Percentiles rank a stretch among this genome's conserved stretches.
Conservation (phyloP, 2,888 invertebrate species). For the Apamea anceps region DNA sequence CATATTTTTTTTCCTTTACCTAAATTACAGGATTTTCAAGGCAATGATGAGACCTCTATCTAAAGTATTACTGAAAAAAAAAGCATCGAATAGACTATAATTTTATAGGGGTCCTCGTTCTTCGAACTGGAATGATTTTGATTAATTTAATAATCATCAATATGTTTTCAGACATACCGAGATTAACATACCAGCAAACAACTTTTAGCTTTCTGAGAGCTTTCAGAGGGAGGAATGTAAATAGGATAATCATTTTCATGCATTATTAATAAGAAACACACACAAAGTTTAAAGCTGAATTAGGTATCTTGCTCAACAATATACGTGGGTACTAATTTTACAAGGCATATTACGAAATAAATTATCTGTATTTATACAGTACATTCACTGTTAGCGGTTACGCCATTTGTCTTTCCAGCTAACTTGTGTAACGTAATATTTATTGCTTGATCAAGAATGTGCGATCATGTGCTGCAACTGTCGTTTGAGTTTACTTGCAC, state of each 20-base stretch:
- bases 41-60: neutral
- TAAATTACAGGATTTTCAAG: neutral
- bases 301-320: constrained; percentile 21
- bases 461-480: constrained; percentile 48
- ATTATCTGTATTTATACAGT: constrained; percentile 34
- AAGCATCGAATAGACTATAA: neutral
- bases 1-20: neutral
- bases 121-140: neutral
- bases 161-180: neutral
- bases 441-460: constrained; percentile 62
- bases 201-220: neutral
- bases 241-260: constrained; percentile 24
- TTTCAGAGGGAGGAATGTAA: constrained; percentile 26
- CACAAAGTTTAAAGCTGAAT: constrained; percentile 23
- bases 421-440: constrained; percentile 59
- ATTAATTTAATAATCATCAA: neutral
- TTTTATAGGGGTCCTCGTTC: neutral
- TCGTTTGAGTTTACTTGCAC: constrained; percentile 44
- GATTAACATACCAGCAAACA: constrained; percentile 19
- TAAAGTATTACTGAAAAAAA: neutral
- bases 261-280: constrained; percentile 20
- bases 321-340: constrained; percentile 27
- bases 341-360: constrained; percentile 39
- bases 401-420: constrained; percentile 37
- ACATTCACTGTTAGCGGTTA: constrained; percentile 35